Evolutionary conservation across 2,113 vertebrate species (phyloP), one percentile per base, ranked within the genome.

Genomic region (Stercorarius parasiticus): DNA sequence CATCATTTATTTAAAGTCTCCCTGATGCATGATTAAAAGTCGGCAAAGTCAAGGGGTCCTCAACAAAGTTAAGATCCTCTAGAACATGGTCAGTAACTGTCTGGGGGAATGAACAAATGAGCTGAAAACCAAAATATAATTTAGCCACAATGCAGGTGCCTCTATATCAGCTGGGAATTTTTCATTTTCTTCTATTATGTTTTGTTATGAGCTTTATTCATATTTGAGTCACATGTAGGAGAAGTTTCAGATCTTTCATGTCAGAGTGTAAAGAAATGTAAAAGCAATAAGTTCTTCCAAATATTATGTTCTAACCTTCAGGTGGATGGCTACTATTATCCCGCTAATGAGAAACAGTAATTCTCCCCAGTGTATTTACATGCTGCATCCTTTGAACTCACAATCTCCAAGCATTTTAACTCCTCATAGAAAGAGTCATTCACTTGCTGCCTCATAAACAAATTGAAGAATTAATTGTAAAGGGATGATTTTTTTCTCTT

Each of bases 291-390:
- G 47, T 95, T 90, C 42, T 88, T 90, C 71, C 78, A 72, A 69
- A 91, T 94, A 91, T 56, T 93, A 45, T 82, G 32, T 94, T 93
- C 70, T 90, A 90, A 71, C 25, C 78, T 96, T 95, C 87, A 80
- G 58, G 59, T 93, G 62, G 62, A 86, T 91, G 76, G 45, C 76
- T 86, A 34, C 53, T 85, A 72, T 96, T 88, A 96, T 56, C 14
- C 58, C 6, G 10, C 66, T 74, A 42, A 87, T 82, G 90, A 88
- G 90, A 87, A 93, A 94, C 69, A 82, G 47, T 80, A 71, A 79
- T 82, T 85, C 82, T 94, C 53, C 45, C 45, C 47, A 34, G 14
- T 61, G 36, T 76, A n/a, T 85, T 95, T 96, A 55, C 18, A 38
- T 88, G 92, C 71, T 86, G 45, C 70, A 84, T 89, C 69, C 52